These are phyloP conservation scores for Dioctria rufipes DNA, from an alignment of 2,888 invertebrate genomes.

Conservation along the genomic window DNA sequence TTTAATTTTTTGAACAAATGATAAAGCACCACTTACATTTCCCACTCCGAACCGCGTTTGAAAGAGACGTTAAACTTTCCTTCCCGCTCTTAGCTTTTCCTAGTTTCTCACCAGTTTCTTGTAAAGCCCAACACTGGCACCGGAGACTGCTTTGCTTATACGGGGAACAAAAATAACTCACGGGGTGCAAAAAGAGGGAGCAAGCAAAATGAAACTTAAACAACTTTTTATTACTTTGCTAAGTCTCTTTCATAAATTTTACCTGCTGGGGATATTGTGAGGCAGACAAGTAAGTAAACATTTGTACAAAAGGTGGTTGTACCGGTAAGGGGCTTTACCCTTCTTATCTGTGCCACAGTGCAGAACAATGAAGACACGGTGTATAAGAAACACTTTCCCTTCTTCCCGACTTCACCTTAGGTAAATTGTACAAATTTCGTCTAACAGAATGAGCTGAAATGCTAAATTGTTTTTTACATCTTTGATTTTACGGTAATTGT, in stretches of 20 bases:
- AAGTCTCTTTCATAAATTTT: slow-evolving; percentile 57
- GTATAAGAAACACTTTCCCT: slow-evolving; percentile 45
- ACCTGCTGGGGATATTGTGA: slow-evolving; percentile 54
- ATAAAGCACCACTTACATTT: slow-evolving; percentile 45
- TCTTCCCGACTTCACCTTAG: slow-evolving; percentile 15
- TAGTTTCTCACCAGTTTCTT: slow-evolving; percentile 31
- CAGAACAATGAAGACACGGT: slow-evolving; percentile 38
- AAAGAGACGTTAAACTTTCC: slow-evolving; percentile 35
- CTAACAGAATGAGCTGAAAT: slow-evolving; percentile 55
- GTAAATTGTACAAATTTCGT: slow-evolving; percentile 56
- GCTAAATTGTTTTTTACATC: slow-evolving; percentile 58
- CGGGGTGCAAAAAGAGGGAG: slow-evolving; percentile 39
- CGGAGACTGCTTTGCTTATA: slow-evolving; percentile 2
- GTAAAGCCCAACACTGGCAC: background rate
- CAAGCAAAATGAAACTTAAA: slow-evolving; percentile 58
- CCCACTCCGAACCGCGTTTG: slow-evolving; percentile 1
- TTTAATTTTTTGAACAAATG: slow-evolving; percentile 48
- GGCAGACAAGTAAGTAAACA: slow-evolving; percentile 52
- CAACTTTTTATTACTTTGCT: slow-evolving; percentile 60
- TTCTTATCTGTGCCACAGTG: slow-evolving; percentile 50
- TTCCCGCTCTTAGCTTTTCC: slow-evolving; percentile 31
- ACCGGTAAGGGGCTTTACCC: slow-evolving; percentile 50
- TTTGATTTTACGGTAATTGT: slow-evolving; percentile 59
- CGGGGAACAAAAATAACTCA: slow-evolving; percentile 33
- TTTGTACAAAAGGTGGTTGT: slow-evolving; percentile 52